Evolutionary conservation across 64 coral and sea anemone genomes (phyloP).

Genomic region (Trachythela sp.): DNA sequence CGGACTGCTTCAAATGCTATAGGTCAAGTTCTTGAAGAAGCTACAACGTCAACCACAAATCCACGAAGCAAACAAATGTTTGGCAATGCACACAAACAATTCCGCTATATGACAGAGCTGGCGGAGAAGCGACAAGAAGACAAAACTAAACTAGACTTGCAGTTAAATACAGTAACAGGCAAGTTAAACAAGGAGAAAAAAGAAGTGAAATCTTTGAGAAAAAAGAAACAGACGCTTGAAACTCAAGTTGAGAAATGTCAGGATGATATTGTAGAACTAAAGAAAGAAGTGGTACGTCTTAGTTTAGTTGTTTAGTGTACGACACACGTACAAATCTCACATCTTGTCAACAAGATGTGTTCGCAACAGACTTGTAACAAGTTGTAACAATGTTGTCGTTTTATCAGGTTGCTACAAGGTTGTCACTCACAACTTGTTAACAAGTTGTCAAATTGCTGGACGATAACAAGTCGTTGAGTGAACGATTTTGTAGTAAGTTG

Average conservation of each 20-base stretch:
- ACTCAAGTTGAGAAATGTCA: not conserved
- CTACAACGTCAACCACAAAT: slow-evolving; percentile 44
- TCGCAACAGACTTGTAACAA: too few relatives aligned
- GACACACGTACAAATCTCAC: too few relatives aligned
- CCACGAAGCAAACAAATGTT: slow-evolving; percentile 44
- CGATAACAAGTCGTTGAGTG: too few relatives aligned
- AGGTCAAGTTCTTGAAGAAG: slow-evolving; percentile 51
- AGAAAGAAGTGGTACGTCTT: not conserved
- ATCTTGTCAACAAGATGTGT: too few relatives aligned
- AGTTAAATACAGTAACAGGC: not conserved
- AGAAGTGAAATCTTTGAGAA: not conserved
- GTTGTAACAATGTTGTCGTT: too few relatives aligned
- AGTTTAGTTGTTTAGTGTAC: too few relatives aligned
- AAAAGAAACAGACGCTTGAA: not conserved
- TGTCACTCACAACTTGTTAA: too few relatives aligned
- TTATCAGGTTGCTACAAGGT: too few relatives aligned
- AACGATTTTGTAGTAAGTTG: too few relatives aligned
- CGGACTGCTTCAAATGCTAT: slow-evolving; percentile 30
- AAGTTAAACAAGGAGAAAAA: not conserved
- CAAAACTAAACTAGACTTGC: not conserved
- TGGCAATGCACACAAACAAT: slow-evolving; percentile 55
- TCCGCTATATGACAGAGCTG: slow-evolving; percentile 52
- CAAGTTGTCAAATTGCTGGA: too few relatives aligned
- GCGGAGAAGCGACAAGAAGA: slow-evolving; percentile 45
- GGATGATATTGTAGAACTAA: not conserved